phyloP scores from a whole-genome alignment of 1,140 invertebrate species.

The Sycobia sp. region DNA sequence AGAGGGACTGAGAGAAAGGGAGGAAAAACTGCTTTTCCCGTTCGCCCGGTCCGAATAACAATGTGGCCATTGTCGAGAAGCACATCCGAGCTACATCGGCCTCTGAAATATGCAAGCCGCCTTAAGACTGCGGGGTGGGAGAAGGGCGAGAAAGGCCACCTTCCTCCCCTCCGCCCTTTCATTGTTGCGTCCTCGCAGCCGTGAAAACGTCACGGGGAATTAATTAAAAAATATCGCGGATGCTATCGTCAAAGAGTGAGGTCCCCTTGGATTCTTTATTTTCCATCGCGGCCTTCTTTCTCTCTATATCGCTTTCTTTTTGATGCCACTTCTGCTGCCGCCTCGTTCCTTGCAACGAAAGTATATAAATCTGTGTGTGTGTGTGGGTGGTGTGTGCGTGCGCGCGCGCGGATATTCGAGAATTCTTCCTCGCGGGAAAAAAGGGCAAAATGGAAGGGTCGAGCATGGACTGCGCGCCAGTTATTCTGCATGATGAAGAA shows the following conservation, averaged over 20 bases:
- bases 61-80: constrained; percentile 48
- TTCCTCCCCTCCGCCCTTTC: constrained; percentile 14
- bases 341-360: too few relatives aligned
- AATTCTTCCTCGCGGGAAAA: not conserved
- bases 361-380: too few relatives aligned
- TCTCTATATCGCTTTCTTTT: too few relatives aligned
- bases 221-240: constrained; percentile 31
- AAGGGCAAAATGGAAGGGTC: too few relatives aligned
- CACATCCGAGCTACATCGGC: constrained; percentile 46
- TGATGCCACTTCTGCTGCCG: too few relatives aligned
- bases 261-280: too few relatives aligned
- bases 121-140: constrained; percentile 45
- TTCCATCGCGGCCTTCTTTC: too few relatives aligned
- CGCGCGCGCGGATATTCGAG: constrained; percentile 6
- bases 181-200: constrained; percentile 11
- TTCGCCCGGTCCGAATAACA: constrained; percentile 47
- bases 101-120: constrained; percentile 52
- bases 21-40: constrained; percentile 31
- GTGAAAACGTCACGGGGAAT: constrained; percentile 16
- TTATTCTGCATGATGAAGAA: not conserved
- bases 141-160: too few relatives aligned
- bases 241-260: too few relatives aligned
- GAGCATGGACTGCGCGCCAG: not conserved
- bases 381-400: too few relatives aligned
- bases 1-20: constrained; percentile 1